Evolutionary conservation across 2,888 invertebrate species (phyloP), one percentile per base, ranked within the genome.

Genomic region (Prenolepis imparis): DNA sequence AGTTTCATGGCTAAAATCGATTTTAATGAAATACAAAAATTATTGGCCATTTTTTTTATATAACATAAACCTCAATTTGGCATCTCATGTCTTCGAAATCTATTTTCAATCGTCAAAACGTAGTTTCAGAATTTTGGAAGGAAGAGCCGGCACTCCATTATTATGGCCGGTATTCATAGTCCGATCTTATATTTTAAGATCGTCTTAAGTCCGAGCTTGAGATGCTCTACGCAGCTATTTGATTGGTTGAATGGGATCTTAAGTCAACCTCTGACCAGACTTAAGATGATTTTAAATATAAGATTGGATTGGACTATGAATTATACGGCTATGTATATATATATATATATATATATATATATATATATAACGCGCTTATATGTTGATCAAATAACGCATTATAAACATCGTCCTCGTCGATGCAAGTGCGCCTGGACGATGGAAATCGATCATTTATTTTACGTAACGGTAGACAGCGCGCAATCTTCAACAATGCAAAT

Each of bases 381-480:
- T 6, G 8, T 21, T 36, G 64, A 64, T 9, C 18, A 55, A 77
- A 67, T 12, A 28, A 36, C 32, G 57, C 32, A 55, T 48, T 39
- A 39, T 39, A 67, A 39, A 24, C 41, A 5, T 77, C 52, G 28
- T 64, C 21, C 64, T 64, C 41, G 21, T 36, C 28, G 48, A 48
- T 32, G 66, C 1, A 52, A 18, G 18, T 44, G 44, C 5, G 44
- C 18, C 18, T 18, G 44, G 44, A 15, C 77, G 55, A 32, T 78
- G 57, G 68, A 77, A 77, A 67, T 77, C 39, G 67, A 77, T 77
- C 66, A 67, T 75, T 75, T 66, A 67, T 67, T 66, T 77, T 77
- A 77, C 77, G 55, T 67, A 77, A 78, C 57, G 57, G 41, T 32
- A 44, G 70, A 59, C 39, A 44, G 70, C 44, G 70, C 44, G 55